Base-by-base conservation (phyloP, 2,113 vertebrate genomes). In the Prinia subflava region DNA sequence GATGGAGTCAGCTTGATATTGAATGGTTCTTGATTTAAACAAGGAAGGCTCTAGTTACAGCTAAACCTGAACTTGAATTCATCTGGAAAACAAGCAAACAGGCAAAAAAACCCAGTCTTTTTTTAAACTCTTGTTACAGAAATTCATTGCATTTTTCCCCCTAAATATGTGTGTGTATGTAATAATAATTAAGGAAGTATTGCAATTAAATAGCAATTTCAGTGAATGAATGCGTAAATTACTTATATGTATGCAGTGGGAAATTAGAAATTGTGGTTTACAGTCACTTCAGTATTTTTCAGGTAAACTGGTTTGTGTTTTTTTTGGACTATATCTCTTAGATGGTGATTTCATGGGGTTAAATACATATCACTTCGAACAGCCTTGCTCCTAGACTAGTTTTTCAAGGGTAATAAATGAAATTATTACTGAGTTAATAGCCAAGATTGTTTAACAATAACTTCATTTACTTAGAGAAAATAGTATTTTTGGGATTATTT, bases 21-120 rank as follows among this genome's bases (percentile, higher is more conserved):
- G 23, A 41, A 71, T 27, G 12, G 39, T 50, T 71, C 44, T 79
- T 79, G 21, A 50, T 33, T 12, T 78, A 63, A 67, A 63, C 14
- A 12, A 50, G 41, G 27, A 70, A 41, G 8, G 15, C 8, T 53
- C 41, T 76, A 42, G 13, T 49, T 81, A 76, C 19, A 84, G 9
- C 19, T 81, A 35, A 84, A 70, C 8, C 5, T 63, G 56, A 50
- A 59, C 11, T 22, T 83, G 10, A 81, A 62, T 33, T 78, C 12
- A 50, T 30, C 21, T 63, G 24, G 39, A 59, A 78, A 74, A 27
- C 7, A 42, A 59, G n/a, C 10, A 50, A 56, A 24, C 1, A 60
- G 33, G 22, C 7, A 59, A 59, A 12, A 10, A 17, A 2, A 0
- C 2, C 1, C 23, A 53, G 5, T 2, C 1, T 80, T 56, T 79